A percentile compares a stretch with the other conserved stretches of the same genome.
Conservation (phyloP, 2,888 invertebrate species). For the Hirtodrosophila histrioides region DNA sequence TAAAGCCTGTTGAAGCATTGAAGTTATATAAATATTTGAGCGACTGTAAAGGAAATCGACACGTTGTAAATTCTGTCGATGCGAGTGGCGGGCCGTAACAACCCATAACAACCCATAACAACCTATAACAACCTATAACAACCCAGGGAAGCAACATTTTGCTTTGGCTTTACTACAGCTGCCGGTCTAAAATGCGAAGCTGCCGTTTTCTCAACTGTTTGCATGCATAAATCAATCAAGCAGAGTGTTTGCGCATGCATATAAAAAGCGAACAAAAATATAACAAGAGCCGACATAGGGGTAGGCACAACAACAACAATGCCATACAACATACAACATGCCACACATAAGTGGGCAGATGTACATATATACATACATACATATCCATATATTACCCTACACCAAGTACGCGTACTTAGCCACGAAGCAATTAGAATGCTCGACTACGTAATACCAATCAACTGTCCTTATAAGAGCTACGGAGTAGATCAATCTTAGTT, state of each 20-base stretch:
- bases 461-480: too few species aligned
- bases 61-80: too few species aligned
- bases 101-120: conserved; percentile 3
- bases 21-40: too few species aligned
- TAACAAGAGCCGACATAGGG: conserved; percentile 30
- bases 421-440: neutral
- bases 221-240: conserved; percentile 74
- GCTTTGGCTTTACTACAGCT: conserved; percentile 21
- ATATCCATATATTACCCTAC: neutral
- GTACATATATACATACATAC: too few species aligned
- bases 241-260: conserved; percentile 62
- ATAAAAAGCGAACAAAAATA: conserved; percentile 37
- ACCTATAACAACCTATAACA: neutral
- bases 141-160: conserved; percentile 14
- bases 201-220: conserved; percentile 35
- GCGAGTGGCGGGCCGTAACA: too few species aligned
- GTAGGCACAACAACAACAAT: conserved; percentile 33
- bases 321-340: conserved; percentile 1
- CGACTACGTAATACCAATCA: neutral
- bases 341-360: neutral
- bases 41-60: too few species aligned
- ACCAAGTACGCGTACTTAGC: neutral
- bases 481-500: too few species aligned
- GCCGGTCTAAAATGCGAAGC: conserved; percentile 5
- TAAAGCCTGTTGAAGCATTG: too few species aligned